A percentile compares a stretch with the other conserved stretches of the same genome.
Evolutionary conservation across 2,797 vertebrate species (phyloP).

Genomic region (Capromys pilorides): DNA sequence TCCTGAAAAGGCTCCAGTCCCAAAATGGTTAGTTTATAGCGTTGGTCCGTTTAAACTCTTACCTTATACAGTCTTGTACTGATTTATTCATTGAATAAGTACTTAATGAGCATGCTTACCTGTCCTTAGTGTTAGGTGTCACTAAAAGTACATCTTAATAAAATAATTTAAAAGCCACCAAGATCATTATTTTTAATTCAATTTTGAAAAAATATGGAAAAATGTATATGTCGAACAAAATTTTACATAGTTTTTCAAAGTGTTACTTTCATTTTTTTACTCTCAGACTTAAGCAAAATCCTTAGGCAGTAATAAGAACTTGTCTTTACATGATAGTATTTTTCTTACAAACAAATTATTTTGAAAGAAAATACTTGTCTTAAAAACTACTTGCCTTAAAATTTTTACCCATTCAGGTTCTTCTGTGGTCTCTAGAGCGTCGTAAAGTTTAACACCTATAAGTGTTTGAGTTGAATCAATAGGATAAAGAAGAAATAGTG

Average conservation of each 20-base stretch:
- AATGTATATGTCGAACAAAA: not conserved
- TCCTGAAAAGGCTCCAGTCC: not conserved
- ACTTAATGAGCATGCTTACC: not conserved
- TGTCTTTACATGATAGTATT: not conserved
- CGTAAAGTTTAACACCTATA: not conserved
- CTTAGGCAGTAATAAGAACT: not conserved
- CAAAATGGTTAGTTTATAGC: not conserved
- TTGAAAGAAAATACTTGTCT: not conserved
- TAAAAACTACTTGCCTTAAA: not conserved
- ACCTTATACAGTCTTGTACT: not conserved
- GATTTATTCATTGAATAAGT: not conserved
- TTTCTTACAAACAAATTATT: not conserved
- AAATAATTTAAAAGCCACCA: not conserved
- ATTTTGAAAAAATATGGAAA: not conserved
- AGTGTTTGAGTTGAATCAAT: not conserved
- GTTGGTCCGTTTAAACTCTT: not conserved
- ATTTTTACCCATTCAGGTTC: not conserved
- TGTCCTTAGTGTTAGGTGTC: not conserved
- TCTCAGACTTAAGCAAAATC: not conserved
- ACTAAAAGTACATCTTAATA: not conserved
- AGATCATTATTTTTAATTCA: not conserved
- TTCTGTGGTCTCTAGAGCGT: not conserved
- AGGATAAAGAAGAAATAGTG: not conserved
- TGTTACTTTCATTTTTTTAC: not conserved
- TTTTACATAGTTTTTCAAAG: not conserved